These are phyloP conservation scores for Neolamprologus hecqui DNA, from an alignment of 2,113 vertebrate species.

Conservation along the genomic window DNA sequence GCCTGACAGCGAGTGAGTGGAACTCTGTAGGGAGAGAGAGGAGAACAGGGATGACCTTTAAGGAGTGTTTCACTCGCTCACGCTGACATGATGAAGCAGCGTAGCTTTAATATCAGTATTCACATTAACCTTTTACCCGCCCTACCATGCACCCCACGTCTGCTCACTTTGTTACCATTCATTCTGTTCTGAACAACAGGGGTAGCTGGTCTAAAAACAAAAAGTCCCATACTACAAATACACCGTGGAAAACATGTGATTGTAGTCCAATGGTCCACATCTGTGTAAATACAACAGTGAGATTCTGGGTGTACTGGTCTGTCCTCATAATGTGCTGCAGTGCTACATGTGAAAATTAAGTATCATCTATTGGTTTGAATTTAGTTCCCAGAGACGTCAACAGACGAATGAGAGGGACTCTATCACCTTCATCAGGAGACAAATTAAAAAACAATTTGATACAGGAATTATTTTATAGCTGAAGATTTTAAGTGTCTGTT, in stretches of 20 bases:
- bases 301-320: neutral
- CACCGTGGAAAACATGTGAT: neutral
- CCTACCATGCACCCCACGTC: constrained; percentile 24
- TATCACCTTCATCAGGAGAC: neutral
- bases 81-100: constrained; percentile 74
- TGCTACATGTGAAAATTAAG: neutral
- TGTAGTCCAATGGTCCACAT: neutral
- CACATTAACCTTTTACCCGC: constrained; percentile 76
- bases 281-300: neutral
- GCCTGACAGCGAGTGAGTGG: constrained; percentile 75
- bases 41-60: constrained; percentile 75
- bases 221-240: neutral
- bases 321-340: neutral
- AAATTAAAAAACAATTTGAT: neutral
- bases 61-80: constrained; percentile 65
- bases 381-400: neutral
- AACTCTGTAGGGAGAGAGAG: constrained; percentile 73
- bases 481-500: neutral
- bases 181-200: neutral
- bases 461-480: neutral
- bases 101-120: constrained; percentile 76
- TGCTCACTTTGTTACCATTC: constrained; percentile 9
- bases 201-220: neutral
- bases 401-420: neutral
- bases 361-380: neutral